A percentile compares a stretch with the other conserved stretches of the same genome.
Conservation (phyloP, 1,140 invertebrate species). For the Drosophila subobscura region DNA sequence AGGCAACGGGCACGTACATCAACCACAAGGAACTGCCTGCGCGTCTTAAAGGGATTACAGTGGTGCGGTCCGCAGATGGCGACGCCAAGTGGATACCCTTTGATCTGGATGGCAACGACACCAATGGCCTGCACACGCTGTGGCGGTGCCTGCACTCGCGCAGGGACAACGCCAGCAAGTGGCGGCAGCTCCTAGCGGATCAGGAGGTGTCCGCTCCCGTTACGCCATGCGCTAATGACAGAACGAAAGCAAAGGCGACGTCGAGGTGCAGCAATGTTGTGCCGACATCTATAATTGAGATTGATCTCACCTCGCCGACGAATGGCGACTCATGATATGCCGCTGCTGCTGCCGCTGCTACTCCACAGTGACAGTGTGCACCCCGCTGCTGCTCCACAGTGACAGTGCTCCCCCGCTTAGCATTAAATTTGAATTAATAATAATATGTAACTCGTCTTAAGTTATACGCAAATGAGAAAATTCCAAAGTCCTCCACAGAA, state of each 20-base stretch:
- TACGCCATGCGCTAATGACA: too few species aligned
- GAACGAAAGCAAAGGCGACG: conserved; percentile 1
- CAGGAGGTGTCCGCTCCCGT: not conserved
- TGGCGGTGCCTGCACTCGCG: conserved; percentile 8
- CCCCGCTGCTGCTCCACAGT: too few species aligned
- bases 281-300: conserved; percentile 49
- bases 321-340: conserved; percentile 19
- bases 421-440: too few species aligned
- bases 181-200: conserved; percentile 39
- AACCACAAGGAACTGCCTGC: conserved; percentile 49
- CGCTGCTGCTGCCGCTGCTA: not conserved
- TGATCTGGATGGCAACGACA: conserved; percentile 12
- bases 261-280: conserved; percentile 14
- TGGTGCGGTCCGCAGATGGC: not conserved
- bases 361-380: too few species aligned
- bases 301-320: conserved; percentile 61
- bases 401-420: too few species aligned
- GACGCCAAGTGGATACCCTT: conserved; percentile 45
- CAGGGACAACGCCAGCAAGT: conserved; percentile 22
- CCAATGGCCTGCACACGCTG: conserved; percentile 19
- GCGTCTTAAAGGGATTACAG: conserved; percentile 52
- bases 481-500: too few species aligned
- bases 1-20: conserved; percentile 50
- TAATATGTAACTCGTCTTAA: too few species aligned
- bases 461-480: too few species aligned